Percentiles rank a stretch among this genome's conserved stretches.
Evolutionary conservation across 2,888 invertebrate species (phyloP).

Genomic region (Saturnia japonica): DNA sequence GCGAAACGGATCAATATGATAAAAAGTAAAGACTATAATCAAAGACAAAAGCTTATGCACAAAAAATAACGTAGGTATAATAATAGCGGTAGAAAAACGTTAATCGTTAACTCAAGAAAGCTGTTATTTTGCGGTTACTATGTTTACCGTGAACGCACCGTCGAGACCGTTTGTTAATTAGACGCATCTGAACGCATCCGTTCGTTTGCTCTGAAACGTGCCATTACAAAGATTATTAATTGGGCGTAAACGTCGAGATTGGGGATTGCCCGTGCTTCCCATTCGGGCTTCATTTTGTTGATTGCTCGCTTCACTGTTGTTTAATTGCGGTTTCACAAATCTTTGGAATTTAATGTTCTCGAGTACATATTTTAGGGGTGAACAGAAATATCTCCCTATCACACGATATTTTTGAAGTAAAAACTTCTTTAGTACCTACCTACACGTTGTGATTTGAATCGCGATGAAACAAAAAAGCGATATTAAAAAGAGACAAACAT

Average conservation of each 20-base stretch:
- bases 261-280: slow-evolving; percentile 39
- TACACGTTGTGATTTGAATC: too few species aligned
- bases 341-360: slow-evolving; percentile 12
- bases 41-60: neutral
- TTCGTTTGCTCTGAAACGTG: slow-evolving; percentile 17
- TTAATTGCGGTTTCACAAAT: slow-evolving; percentile 29
- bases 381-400: neutral
- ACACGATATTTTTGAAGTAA: too few species aligned
- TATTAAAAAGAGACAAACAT: too few species aligned
- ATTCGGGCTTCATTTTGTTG: slow-evolving; percentile 39
- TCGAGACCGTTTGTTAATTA: slow-evolving; percentile 25
- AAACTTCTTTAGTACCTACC: too few species aligned
- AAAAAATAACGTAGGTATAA: neutral
- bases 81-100: slow-evolving; percentile 27
- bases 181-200: slow-evolving; percentile 17
- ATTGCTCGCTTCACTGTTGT: slow-evolving; percentile 31
- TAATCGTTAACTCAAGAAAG: slow-evolving; percentile 55
- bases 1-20: neutral
- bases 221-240: slow-evolving; percentile 66
- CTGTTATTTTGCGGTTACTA: slow-evolving; percentile 70
- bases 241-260: slow-evolving; percentile 65
- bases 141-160: slow-evolving; percentile 50
- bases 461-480: too few species aligned
- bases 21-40: neutral
- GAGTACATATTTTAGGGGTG: neutral